Conservation (phyloP, 2,113 vertebrate species). For the Psephotus haematonotus region DNA sequence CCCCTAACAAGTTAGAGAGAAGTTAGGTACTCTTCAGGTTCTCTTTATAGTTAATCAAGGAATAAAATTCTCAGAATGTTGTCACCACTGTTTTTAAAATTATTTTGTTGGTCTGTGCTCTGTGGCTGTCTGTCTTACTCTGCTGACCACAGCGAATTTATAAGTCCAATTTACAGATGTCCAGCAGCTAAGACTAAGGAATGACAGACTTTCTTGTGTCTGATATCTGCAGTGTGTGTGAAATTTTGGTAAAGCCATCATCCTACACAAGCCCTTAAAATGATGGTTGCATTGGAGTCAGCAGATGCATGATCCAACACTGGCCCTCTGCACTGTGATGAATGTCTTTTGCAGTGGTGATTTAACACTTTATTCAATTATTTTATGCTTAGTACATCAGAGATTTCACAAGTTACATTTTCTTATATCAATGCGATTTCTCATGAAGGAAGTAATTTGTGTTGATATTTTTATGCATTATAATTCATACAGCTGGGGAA, state of each 20-base stretch:
- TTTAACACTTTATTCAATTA: not conserved
- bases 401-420: not conserved
- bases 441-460: not conserved
- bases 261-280: not conserved
- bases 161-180: not conserved
- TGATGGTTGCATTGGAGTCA: not conserved
- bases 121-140: not conserved
- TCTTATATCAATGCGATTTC: not conserved
- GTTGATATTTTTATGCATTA: not conserved
- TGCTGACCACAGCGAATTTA: not conserved
- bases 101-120: not conserved
- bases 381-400: not conserved
- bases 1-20: not conserved
- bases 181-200: not conserved
- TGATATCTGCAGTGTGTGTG: not conserved
- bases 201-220: rapidly evolving
- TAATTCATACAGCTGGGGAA: not conserved
- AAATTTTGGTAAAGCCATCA: not conserved
- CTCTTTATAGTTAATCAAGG: not conserved
- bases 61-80: not conserved
- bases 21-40: not conserved
- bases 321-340: not conserved
- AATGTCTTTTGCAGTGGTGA: not conserved
- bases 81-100: not conserved
- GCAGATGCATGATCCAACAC: not conserved